Conservation (phyloP, 1,140 invertebrate species). For the Battus philenor region DNA sequence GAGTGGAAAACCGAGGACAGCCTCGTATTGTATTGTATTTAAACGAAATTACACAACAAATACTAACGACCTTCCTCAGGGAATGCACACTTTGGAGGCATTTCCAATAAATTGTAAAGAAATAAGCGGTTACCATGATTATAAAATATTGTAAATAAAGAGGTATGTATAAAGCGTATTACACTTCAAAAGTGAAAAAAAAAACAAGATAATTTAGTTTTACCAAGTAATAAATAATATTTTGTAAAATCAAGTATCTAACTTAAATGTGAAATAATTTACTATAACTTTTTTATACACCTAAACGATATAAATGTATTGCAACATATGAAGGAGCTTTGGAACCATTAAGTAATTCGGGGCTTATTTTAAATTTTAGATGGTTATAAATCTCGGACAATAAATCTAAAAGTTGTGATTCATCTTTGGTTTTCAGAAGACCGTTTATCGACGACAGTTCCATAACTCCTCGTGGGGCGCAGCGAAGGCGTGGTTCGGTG, state of each 20-base stretch:
- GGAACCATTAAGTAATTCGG: constrained; percentile 62
- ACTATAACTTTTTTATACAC: constrained; percentile 72
- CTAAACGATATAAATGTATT: constrained; percentile 73
- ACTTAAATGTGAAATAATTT: constrained; percentile 72
- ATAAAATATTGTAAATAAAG: constrained; percentile 64
- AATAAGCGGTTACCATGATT: constrained; percentile 71
- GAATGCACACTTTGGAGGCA: constrained; percentile 60
- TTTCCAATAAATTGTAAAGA: constrained; percentile 52
- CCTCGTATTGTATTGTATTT: constrained; percentile 56
- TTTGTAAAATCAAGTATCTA: constrained; percentile 67
- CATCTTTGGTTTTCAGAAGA: constrained; percentile 68
- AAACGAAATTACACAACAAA: constrained; percentile 62
- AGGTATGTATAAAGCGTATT: constrained; percentile 71
- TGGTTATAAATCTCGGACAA: constrained; percentile 55
- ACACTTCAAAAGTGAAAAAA: constrained; percentile 68
- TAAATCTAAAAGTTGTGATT: constrained; percentile 67
- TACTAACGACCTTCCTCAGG: constrained; percentile 49
- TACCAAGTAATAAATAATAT: constrained; percentile 70
- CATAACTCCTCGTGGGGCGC: constrained; percentile 61
- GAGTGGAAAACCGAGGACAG: constrained; percentile 64
- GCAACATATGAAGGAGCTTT: constrained; percentile 72
- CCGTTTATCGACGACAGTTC: constrained; percentile 55
- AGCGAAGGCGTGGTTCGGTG: constrained; percentile 25
- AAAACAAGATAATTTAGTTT: constrained; percentile 63
- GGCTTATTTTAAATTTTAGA: constrained; percentile 48